phyloP scores from a whole-genome alignment of 92 coral and sea anemone species.

The Actinernus sp. region DNA sequence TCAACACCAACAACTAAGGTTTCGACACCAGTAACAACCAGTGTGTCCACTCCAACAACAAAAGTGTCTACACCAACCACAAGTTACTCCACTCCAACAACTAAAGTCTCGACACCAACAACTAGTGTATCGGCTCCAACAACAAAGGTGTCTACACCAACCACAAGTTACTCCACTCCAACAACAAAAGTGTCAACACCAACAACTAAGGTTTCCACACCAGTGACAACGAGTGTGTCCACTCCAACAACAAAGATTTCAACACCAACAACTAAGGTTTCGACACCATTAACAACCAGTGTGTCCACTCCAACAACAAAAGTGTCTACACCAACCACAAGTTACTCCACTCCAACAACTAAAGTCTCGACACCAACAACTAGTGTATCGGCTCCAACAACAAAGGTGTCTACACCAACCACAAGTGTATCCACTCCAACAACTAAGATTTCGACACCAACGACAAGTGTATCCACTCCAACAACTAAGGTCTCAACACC shows the following conservation, averaged over 20 bases:
- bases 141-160: not conserved
- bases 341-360: not conserved
- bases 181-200: not conserved
- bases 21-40: not conserved
- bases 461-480: not conserved
- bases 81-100: not conserved
- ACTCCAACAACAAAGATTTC: constrained; percentile 1
- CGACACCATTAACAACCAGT: constrained; percentile 5
- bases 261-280: not conserved
- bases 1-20: constrained; percentile 1
- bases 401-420: not conserved
- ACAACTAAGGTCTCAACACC: not conserved
- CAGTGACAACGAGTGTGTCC: constrained; percentile 3
- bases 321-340: constrained; percentile 11
- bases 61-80: not conserved
- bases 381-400: not conserved
- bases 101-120: not conserved
- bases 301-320: constrained; percentile 12
- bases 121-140: not conserved
- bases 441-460: constrained; percentile 3
- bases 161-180: too few relatives aligned
- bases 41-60: not conserved
- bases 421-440: not conserved
- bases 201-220: constrained; percentile 11
- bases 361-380: not conserved